Conservation (phyloP, 2,888 invertebrate species). For the Tenthredo livida region DNA sequence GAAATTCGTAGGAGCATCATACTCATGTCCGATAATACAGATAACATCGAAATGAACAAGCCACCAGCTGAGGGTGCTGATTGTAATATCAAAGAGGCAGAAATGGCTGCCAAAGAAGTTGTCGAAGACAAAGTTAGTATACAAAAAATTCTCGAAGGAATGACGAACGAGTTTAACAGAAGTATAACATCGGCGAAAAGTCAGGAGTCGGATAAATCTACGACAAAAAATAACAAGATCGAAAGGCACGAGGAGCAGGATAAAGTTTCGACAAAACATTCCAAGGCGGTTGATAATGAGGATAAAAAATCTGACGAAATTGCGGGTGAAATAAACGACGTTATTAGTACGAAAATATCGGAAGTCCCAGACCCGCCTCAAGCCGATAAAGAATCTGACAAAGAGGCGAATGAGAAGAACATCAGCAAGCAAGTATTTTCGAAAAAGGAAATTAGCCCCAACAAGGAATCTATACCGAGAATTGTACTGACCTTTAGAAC, state of each 20-base stretch:
- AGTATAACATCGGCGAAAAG: constrained; percentile 63
- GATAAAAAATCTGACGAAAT: constrained; percentile 41
- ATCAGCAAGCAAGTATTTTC: constrained; percentile 59
- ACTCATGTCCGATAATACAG: constrained; percentile 32
- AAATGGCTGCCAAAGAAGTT: constrained; percentile 63
- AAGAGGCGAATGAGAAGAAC: neutral
- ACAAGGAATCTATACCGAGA: constrained; percentile 80
- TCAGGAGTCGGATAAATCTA: constrained; percentile 54
- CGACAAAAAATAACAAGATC: constrained; percentile 53
- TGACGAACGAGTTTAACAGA: constrained; percentile 76
- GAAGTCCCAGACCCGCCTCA: neutral
- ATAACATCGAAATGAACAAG: constrained; percentile 44
- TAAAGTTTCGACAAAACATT: constrained; percentile 47
- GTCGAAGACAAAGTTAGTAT: constrained; percentile 73
- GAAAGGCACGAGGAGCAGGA: constrained; percentile 49
- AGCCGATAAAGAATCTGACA: neutral
- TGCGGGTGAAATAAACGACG: neutral
- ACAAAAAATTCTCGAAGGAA: constrained; percentile 75
- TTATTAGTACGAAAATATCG: neutral
- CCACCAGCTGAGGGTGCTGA: constrained; percentile 46
- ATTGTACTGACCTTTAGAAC: constrained; percentile 84
- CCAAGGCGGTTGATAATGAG: constrained; percentile 51
- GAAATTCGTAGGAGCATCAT: neutral
- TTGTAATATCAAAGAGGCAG: constrained; percentile 65
- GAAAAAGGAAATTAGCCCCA: constrained; percentile 69